Conservation (phyloP, 2,888 invertebrate genomes). For the Nymphalis polychloros region DNA sequence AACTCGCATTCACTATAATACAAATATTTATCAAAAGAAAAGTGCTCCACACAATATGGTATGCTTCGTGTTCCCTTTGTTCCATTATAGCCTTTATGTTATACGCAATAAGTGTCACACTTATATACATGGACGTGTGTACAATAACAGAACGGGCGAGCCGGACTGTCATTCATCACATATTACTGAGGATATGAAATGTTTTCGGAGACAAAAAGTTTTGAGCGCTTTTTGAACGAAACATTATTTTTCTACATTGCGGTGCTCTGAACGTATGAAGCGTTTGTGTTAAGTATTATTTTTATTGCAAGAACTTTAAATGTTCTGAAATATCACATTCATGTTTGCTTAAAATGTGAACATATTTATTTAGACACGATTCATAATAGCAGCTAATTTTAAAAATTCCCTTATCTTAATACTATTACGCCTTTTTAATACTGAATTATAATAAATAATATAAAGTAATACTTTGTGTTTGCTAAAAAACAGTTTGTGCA, state of each 20-base stretch:
- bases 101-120: neutral
- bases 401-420: too few species aligned
- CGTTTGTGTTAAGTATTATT: constrained; percentile 22
- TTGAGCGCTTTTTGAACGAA: constrained; percentile 33
- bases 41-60: neutral
- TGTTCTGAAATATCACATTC: constrained; percentile 2
- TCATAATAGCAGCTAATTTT: too few species aligned
- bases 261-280: constrained; percentile 11
- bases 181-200: constrained; percentile 34
- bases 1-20: constrained; percentile 31
- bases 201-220: constrained; percentile 33
- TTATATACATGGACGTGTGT: neutral
- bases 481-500: too few species aligned
- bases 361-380: too few species aligned
- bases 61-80: neutral
- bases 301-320: constrained; percentile 7
- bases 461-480: too few species aligned
- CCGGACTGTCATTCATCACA: constrained; percentile 21
- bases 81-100: constrained; percentile 8
- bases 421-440: too few species aligned
- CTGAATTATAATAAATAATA: too few species aligned
- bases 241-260: constrained; percentile 27
- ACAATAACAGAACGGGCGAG: neutral
- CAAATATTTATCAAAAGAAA: constrained; percentile 31
- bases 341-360: too few species aligned